These are phyloP conservation scores for Augochlorella aurata DNA, from an alignment of 2,888 invertebrate genomes.

Conservation along the genomic window DNA sequence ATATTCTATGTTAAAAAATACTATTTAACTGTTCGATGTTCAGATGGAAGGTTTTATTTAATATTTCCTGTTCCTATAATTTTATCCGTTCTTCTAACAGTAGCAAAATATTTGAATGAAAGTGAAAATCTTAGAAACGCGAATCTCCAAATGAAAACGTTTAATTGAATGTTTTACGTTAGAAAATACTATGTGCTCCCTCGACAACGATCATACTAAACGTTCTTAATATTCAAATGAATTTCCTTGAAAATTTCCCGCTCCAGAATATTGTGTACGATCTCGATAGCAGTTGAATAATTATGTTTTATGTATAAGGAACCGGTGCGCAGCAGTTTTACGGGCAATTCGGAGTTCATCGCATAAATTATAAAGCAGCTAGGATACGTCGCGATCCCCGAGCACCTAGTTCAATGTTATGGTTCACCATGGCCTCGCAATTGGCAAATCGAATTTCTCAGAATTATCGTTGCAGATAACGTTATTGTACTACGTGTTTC, in stretches of 20 bases:
- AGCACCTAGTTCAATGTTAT: conserved; percentile 55
- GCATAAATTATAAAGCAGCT: conserved; percentile 52
- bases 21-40: no score
- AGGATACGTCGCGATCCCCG: conserved; percentile 51
- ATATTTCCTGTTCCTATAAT: no score
- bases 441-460: conserved; percentile 65
- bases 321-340: conserved; percentile 24
- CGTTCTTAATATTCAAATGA: no score
- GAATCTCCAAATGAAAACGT: no score
- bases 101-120: no score
- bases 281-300: conserved; percentile 1
- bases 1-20: neutral
- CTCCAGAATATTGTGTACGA: neutral
- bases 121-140: no score
- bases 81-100: no score
- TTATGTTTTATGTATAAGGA: neutral
- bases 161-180: no score
- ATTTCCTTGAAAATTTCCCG: no score
- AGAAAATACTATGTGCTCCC: no score
- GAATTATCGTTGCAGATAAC: conserved; percentile 62
- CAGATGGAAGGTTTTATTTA: no score
- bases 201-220: no score
- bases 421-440: conserved; percentile 47
- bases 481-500: conserved; percentile 52
- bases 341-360: conserved; percentile 56